Evolutionary conservation across 2,888 invertebrate species (phyloP), one percentile per base, ranked within the genome.

Genomic region (Eubasilissa splendida): DNA sequence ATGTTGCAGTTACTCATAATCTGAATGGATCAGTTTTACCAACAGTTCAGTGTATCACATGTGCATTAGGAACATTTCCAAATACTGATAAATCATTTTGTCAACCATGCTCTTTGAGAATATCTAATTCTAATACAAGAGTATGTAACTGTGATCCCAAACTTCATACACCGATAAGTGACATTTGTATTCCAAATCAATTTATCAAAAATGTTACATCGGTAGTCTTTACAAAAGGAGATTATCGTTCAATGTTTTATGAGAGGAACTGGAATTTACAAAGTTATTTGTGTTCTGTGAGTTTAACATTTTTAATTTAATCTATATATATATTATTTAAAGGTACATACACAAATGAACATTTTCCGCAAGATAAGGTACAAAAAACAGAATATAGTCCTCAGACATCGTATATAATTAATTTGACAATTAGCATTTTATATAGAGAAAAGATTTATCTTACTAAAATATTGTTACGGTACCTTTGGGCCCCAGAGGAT

Each of bases 221-320:
- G 89, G 87, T 84, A 52, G 10, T 59, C 9, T 54, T 52, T n/a
- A 88, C 87, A 79, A 85, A 86, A 59, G 85, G 77, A 60, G 86
- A 85, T 42, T 80, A 83, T 22, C 68, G 82, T 8, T 84, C 84
- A 42, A 12, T 56, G 9, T 82, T 82, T 54, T 84, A 84, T 70
- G 83, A 84, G 56, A 70, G 85, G 10, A 86, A 90, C 84, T 85
- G 90, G 52, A 86, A 87, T 77, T 84, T 87, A 31, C 85, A 89
- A 8, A 85, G 87, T 52, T 87, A 88, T 83, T 85, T 88, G 63
- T 91, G 91, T 84, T 87, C 88, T 85, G 91, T 90, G 85, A 85
- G 85, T 82, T n/a, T 59, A 63, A 73, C 33, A 31, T 12, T 33
- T 22, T 0, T 0, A 22, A 22, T 22, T 22, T 42, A 7, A 42